Evolutionary conservation across 2,888 invertebrate genomes (phyloP).

Genomic region (Troglohyphantes excavatus): DNA sequence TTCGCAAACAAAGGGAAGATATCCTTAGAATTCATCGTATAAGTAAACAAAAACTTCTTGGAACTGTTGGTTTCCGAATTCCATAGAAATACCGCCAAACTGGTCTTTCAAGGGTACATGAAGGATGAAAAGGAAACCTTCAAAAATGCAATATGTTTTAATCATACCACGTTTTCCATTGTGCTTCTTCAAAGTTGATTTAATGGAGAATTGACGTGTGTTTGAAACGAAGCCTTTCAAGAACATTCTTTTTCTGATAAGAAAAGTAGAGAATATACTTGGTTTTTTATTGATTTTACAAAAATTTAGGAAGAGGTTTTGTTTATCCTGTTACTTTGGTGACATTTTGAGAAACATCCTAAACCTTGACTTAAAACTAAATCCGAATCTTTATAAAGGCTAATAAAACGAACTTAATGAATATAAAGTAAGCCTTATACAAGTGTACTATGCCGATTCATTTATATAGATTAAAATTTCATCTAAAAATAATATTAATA

Average conservation of each 20-base stretch:
- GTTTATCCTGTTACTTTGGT: no score
- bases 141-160: background rate
- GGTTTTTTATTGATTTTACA: no score
- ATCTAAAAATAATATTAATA: no score
- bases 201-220: background rate
- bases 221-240: background rate
- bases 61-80: background rate
- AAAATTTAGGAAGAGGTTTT: no score
- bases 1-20: background rate
- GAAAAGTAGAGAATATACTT: background rate
- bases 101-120: background rate
- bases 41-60: background rate
- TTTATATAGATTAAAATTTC: no score
- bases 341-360: no score
- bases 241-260: background rate
- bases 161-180: slow-evolving; percentile 4
- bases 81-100: background rate
- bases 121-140: slow-evolving; percentile 13
- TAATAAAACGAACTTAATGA: no score
- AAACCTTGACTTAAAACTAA: no score
- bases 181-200: background rate
- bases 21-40: background rate
- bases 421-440: no score
- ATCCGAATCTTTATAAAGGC: no score
- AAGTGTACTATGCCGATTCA: no score